Evolutionary conservation across 37 sponge, comb jelly and placozoan genomes (phyloP), one percentile per base, ranked within the genome.

Genomic region (Halichondria panicea): DNA sequence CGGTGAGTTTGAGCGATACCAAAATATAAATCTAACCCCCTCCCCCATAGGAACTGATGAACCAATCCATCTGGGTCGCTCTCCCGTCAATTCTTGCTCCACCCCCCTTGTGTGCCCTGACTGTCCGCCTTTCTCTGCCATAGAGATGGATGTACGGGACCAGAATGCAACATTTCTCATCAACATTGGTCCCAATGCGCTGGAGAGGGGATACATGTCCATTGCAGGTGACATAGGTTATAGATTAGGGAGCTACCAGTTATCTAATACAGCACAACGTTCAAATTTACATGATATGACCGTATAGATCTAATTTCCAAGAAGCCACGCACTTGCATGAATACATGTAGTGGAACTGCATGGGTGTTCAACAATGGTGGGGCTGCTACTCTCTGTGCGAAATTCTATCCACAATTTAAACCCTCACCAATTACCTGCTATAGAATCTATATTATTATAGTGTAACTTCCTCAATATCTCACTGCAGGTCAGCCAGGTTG

Each of bases 401-500:
- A 45, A 5, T 70, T 0, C 54, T 9, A 28, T 28, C 7, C 31
- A 24, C n/a, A n/a, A n/a, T n/a, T n/a, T n/a, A n/a, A n/a, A n/a
- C n/a, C n/a, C n/a, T n/a, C n/a, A n/a, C n/a, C n/a, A 48, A 18
- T 18, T 48, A 48, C 52, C 52, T 48, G 52, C 11, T 11, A 18
- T 11, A 48, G 11, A 18, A 18, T 18, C 67, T 15, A 4, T 38
- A 0, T 36, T 18, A n/a, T n/a, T n/a, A n/a, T n/a, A n/a, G n/a
- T n/a, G n/a, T n/a, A n/a, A 55, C n/a, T n/a, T n/a, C n/a, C n/a
- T n/a, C 9, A 3, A n/a, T n/a, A n/a, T n/a, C n/a, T n/a, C n/a
- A n/a, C n/a, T n/a, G n/a, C 42, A 87, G 85, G 76, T 43, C 45
- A 19, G 2, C 39, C 57, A 60, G 86, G 86, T 21, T 85, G 85